These are phyloP conservation scores for Austrolebias charrua DNA, from an alignment of 2,797 vertebrate species.

Conservation along the genomic window DNA sequence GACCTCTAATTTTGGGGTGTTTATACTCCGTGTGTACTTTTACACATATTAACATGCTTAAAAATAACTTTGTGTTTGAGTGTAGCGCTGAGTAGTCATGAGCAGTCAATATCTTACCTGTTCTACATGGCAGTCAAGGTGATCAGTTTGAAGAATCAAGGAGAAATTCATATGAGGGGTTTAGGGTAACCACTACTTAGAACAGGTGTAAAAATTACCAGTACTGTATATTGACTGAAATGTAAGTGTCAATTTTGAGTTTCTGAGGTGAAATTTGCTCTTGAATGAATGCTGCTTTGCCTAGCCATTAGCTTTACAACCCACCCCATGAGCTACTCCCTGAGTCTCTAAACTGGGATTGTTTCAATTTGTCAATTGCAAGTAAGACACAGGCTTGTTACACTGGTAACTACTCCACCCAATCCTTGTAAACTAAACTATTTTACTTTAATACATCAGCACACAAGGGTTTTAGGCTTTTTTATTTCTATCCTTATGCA, in stretches of 20 bases:
- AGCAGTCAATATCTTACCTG: background rate
- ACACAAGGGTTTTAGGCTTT: background rate
- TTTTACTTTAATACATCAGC: background rate
- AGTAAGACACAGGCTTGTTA: background rate
- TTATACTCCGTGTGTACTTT: background rate
- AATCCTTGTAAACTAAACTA: background rate
- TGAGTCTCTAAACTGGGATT: too few relatives aligned
- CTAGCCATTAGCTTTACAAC: too few relatives aligned
- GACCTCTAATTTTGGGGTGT: constrained; percentile 16
- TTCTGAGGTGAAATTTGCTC: too few relatives aligned
- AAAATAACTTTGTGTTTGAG: background rate
- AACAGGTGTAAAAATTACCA: too few relatives aligned
- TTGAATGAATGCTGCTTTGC: too few relatives aligned
- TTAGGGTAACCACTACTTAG: too few relatives aligned
- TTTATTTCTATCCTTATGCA: constrained; percentile 52
- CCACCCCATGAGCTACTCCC: too few relatives aligned
- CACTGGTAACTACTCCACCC: background rate
- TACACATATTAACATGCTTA: background rate
- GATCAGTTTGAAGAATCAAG: background rate
- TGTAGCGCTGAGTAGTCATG: background rate
- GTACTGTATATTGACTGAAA: too few relatives aligned
- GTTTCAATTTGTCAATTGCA: background rate
- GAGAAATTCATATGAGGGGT: background rate
- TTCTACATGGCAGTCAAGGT: background rate
- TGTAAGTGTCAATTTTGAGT: too few relatives aligned